Percentiles rank a stretch among this genome's conserved stretches.
Evolutionary conservation across 2,888 invertebrate genomes (phyloP).

Genomic region (Allophyes oxyacanthae): DNA sequence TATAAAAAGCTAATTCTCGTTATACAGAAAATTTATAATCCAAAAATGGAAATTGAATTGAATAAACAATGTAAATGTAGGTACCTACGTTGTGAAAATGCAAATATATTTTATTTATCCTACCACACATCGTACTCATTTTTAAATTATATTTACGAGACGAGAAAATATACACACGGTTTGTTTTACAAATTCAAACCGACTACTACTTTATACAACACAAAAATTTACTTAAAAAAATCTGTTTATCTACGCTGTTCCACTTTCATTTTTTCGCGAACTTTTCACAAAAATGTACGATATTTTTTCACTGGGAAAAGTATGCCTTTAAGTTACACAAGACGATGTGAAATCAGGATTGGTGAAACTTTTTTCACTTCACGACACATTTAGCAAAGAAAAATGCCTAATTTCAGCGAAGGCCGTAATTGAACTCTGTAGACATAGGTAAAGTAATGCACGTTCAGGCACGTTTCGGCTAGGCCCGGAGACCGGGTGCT

Average conservation of each 20-base stretch:
- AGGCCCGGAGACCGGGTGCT: conserved; percentile 19
- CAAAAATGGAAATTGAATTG: no score
- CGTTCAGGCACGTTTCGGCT: conserved; percentile 51
- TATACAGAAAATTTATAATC: no score
- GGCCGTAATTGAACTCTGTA: conserved; percentile 53
- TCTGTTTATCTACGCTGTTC: conserved; percentile 34
- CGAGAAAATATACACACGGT: conserved; percentile 14
- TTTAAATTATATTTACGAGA: no score
- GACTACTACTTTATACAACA: conserved; percentile 12
- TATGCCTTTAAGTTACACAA: conserved; percentile 46
- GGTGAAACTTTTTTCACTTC: conserved; percentile 54
- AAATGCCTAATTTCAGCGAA: conserved; percentile 58
- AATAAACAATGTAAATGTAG: no score
- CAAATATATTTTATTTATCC: no score
- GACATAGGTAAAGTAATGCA: conserved; percentile 55
- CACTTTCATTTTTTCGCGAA: conserved; percentile 35
- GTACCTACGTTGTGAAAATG: no score
- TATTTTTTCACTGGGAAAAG: conserved; percentile 38
- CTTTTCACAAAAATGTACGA: conserved; percentile 40
- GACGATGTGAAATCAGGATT: conserved; percentile 24
- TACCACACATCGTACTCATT: no score
- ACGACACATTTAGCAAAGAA: conserved; percentile 58
- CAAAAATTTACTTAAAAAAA: conserved; percentile 23
- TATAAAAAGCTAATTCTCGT: no score
- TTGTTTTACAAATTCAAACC: conserved; percentile 4